These are phyloP conservation scores for Petromus typicus DNA, from an alignment of 2,113 vertebrate species.

Conservation along the genomic window DNA sequence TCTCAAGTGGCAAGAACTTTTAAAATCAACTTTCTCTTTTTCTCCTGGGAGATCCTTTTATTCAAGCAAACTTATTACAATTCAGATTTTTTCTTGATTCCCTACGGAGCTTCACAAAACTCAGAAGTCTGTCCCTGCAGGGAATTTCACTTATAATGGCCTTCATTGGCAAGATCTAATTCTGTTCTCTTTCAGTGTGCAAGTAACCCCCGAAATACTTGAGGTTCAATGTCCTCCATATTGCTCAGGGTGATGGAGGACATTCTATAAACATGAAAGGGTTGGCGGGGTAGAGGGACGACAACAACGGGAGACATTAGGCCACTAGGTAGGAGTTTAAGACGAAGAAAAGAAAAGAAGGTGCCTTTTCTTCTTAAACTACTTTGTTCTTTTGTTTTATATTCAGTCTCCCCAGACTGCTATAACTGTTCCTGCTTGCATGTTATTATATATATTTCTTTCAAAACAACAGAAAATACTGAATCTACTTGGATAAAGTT, in stretches of 20 bases:
- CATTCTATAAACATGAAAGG: slow-evolving; percentile 68
- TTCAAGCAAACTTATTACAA: slow-evolving; percentile 80
- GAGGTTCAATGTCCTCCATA: slow-evolving; percentile 56
- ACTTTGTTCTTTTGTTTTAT: neutral
- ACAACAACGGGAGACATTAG: slow-evolving; percentile 41
- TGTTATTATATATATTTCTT: slow-evolving; percentile 57
- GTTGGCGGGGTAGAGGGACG: neutral
- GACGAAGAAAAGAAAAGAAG: slow-evolving; percentile 67
- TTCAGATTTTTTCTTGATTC: slow-evolving; percentile 81
- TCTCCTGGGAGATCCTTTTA: slow-evolving; percentile 65
- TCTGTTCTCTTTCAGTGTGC: slow-evolving; percentile 72
- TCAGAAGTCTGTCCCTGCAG: slow-evolving; percentile 79
- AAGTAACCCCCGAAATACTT: slow-evolving; percentile 70
- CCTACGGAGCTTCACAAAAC: slow-evolving; percentile 77
- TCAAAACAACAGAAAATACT: slow-evolving; percentile 66
- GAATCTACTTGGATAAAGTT: slow-evolving; percentile 60
- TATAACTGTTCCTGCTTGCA: slow-evolving; percentile 56
- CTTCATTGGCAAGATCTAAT: slow-evolving; percentile 78
- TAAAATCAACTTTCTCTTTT: slow-evolving; percentile 74
- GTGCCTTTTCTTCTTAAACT: slow-evolving; percentile 57
- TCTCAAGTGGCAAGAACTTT: slow-evolving; percentile 74
- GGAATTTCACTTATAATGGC: slow-evolving; percentile 79
- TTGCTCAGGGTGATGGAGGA: slow-evolving; percentile 60
- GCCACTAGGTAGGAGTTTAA: slow-evolving; percentile 36
- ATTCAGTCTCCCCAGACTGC: slow-evolving; percentile 8